These are phyloP conservation scores for Columba janthina DNA, from an alignment of 2,113 vertebrate species.

Conservation along the genomic window DNA sequence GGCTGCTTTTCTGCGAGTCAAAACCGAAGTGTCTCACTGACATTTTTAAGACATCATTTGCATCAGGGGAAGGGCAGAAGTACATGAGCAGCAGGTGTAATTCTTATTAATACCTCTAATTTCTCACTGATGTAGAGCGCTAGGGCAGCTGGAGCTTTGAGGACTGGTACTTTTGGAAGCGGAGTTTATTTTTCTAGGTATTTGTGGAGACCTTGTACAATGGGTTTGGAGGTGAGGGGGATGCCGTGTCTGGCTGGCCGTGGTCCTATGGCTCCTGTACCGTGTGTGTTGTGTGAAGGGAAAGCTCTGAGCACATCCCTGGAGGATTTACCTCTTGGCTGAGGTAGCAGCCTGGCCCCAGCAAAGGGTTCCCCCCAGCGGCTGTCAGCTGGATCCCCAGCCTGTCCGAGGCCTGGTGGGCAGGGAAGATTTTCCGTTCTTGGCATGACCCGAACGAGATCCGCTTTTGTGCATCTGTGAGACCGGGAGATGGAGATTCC, in stretches of 20 bases:
- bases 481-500: background rate
- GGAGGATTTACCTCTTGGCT: conserved; percentile 70
- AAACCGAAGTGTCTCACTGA: background rate
- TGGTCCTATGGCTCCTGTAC: background rate
- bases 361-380: background rate
- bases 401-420: conserved; percentile 47
- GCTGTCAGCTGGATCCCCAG: conserved; percentile 65
- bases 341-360: conserved; percentile 81
- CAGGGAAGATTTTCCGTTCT: conserved; percentile 75
- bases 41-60: fast-evolving
- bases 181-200: background rate
- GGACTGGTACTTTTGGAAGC: fast-evolving
- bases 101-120: background rate
- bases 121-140: background rate
- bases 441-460: conserved; percentile 77
- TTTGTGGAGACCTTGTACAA: background rate
- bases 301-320: background rate
- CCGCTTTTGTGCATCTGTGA: background rate
- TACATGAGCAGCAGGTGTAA: fast-evolving
- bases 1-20: conserved; percentile 63
- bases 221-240: background rate
- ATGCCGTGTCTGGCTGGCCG: fast-evolving
- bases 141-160: background rate
- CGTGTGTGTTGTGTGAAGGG: background rate
- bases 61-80: background rate